Evolutionary conservation across 2,888 invertebrate species (phyloP).

Genomic region (Patella caerulea): DNA sequence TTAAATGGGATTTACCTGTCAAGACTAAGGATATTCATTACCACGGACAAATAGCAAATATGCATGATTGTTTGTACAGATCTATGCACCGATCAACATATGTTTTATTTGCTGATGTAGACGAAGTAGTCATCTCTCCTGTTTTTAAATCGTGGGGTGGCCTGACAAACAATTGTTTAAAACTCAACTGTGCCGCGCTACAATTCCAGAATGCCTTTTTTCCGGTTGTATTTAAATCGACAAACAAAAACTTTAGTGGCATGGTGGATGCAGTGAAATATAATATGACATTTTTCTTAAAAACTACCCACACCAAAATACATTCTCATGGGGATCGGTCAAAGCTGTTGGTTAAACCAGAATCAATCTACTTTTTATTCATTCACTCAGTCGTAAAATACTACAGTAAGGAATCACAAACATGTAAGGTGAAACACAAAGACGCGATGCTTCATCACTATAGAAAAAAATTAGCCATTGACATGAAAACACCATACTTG

Average conservation of each 20-base stretch:
- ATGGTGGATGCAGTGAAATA: neutral
- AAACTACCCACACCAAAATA: neutral
- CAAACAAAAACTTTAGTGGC: neutral
- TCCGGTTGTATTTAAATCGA: neutral
- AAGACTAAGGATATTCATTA: neutral
- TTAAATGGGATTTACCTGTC: neutral
- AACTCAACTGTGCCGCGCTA: neutral
- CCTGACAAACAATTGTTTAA: neutral
- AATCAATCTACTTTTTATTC: neutral
- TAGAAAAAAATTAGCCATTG: neutral
- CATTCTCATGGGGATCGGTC: neutral
- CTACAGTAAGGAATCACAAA: neutral
- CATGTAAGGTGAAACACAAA: neutral
- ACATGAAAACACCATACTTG: neutral
- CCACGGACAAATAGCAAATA: neutral
- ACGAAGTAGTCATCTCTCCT: neutral
- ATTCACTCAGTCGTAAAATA: neutral
- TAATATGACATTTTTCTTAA: neutral
- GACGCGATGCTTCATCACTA: neutral
- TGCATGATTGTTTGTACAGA: neutral
- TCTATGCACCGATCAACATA: neutral
- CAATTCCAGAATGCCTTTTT: neutral
- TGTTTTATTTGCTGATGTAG: neutral
- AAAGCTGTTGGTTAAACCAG: neutral
- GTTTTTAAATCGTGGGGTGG: neutral